Conservation (phyloP, 2,113 vertebrate genomes). For the Glaucomys volans region DNA sequence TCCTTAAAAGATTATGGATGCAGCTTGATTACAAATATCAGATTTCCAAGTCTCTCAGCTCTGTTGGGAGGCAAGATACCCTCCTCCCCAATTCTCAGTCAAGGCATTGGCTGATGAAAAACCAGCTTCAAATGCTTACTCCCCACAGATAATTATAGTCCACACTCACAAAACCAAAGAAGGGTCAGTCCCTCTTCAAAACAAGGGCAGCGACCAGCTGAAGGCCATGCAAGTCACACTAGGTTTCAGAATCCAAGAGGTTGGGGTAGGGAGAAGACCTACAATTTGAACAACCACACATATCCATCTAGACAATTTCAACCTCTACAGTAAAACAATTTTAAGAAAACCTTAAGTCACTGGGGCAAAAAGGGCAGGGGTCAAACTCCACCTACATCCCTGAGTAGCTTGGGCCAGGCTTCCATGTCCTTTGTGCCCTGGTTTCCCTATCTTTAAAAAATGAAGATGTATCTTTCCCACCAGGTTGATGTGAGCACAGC, state of each 20-base stretch:
- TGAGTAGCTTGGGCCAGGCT: background rate
- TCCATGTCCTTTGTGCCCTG: background rate
- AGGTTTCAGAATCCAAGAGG: background rate
- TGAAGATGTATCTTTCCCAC: background rate
- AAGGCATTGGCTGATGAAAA: background rate
- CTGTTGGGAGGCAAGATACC: background rate
- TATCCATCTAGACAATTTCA: background rate
- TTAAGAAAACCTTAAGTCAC: background rate
- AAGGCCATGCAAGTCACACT: accelerated
- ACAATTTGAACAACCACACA: background rate
- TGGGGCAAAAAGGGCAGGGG: background rate
- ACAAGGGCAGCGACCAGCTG: background rate
- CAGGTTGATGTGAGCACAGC: background rate
- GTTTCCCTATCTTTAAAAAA: background rate
- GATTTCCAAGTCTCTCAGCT: background rate
- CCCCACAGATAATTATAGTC: background rate
- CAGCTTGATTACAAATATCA: background rate
- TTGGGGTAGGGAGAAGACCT: background rate
- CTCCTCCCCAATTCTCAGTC: background rate
- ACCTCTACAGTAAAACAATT: background rate
- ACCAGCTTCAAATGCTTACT: background rate
- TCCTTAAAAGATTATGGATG: background rate
- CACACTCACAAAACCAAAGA: background rate
- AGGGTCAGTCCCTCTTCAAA: background rate
- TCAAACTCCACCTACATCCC: background rate